These are phyloP conservation scores for Aspidapion aeneum DNA, from an alignment of 2,888 invertebrate genomes.

Conservation along the genomic window DNA sequence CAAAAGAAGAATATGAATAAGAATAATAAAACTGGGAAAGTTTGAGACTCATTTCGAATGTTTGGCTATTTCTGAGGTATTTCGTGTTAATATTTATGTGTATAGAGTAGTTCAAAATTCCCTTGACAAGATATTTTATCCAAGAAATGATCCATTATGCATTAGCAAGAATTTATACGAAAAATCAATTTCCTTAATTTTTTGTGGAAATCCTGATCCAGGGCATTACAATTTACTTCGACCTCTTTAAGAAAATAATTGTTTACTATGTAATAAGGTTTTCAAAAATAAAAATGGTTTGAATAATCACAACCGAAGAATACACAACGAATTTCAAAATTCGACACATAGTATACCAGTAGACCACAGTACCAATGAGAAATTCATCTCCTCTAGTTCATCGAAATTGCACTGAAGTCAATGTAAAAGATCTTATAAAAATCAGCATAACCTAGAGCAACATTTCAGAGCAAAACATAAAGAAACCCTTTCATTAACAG, in stretches of 20 bases:
- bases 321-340: neutral
- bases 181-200: neutral
- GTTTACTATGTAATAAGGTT: too few species aligned
- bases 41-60: too few species aligned
- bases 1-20: too few species aligned
- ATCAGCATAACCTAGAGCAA: neutral
- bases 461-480: neutral
- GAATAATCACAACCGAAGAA: neutral
- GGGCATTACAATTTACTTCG: neutral
- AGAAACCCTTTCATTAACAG: neutral
- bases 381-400: neutral
- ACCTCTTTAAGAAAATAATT: too few species aligned
- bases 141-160: too few species aligned
- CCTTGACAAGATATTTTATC: too few species aligned
- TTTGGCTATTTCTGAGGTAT: too few species aligned
- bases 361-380: neutral
- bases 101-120: too few species aligned
- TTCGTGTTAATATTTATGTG: too few species aligned
- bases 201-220: neutral
- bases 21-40: too few species aligned
- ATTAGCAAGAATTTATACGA: too few species aligned
- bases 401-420: neutral
- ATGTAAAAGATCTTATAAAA: neutral
- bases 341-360: neutral
- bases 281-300: neutral